Conservation (phyloP, 1,140 invertebrate genomes). For the Magallana ariakensis region DNA sequence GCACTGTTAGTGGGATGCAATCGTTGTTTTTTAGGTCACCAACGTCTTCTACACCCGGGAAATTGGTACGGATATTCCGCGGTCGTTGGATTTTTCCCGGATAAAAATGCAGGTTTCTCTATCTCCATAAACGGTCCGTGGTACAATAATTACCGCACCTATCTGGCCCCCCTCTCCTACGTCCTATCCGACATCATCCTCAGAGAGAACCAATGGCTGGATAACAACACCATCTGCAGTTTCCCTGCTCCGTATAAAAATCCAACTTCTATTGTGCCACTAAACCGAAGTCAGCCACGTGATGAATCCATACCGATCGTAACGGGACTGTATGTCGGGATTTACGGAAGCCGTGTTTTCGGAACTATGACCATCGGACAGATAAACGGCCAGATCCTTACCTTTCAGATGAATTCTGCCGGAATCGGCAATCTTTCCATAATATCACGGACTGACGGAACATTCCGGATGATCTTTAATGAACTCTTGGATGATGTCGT, state of each 20-base stretch:
- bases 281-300: neutral
- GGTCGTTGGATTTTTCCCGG: neutral
- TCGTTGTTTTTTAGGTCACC: neutral
- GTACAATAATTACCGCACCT: neutral
- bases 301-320: neutral
- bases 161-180: neutral
- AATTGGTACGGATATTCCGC: conserved; percentile 2
- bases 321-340: neutral
- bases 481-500: neutral
- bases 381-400: neutral
- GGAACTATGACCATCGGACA: neutral
- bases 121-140: conserved; percentile 24
- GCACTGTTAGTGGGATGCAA: too few relatives aligned
- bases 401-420: conserved; percentile 16
- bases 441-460: neutral
- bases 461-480: neutral
- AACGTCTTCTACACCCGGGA: neutral
- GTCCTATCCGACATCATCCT: conserved; percentile 34
- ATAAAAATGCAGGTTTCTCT: neutral
- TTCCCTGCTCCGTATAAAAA: neutral
- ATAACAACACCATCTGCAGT: neutral
- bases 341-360: neutral
- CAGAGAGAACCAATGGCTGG: neutral
- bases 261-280: neutral
- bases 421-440: neutral